Base-by-base conservation (phyloP, 2,888 invertebrate genomes). In the Hydroisotoma schaefferi region DNA sequence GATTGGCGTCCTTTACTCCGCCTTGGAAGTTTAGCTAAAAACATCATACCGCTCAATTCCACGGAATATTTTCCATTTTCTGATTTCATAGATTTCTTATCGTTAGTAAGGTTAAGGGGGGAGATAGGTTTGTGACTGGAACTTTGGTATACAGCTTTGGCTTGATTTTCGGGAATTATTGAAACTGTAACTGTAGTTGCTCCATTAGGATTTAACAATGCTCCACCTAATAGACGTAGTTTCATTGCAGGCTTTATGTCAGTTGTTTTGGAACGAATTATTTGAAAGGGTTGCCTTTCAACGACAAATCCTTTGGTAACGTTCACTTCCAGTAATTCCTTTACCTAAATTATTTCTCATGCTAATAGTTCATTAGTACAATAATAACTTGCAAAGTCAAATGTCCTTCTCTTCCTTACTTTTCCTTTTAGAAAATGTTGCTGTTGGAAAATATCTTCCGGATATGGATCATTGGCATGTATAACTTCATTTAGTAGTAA, bases 241-340 rank as follows among this genome's bases (percentile, higher is more conserved):
- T 26, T 40, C 3, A 53, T 53, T 37, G 26, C 40, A 29, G 29
- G 53, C 20, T 53, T 53, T 2, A 43, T 40, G 3, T 26, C 23
- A 8, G 46, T 27, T 6, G 37, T 26, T 23, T 53, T 53, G 6
- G 37, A 40, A 2, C 43, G 23, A 15, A 53, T 12, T 15, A 53
- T 26, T 43, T 63, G 63, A n/a, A 27, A 38, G 2, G 63, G 63
- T n/a, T 63, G 57, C 20, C 18, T 29, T 5, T 53, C 33, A 2
- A 53, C 53, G n/a, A 53, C 23, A 10, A 37, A 53, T 8, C 25
- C 5, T n/a, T 53, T 38, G 22, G 22, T 25, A 12, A 26, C 38
- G 18, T 40, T 4, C 4, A 2, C 8, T 3, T 53, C 5, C 10
- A 53, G 23, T 15, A 53, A 2, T 4, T 26, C 18, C 20, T 40